phyloP scores from a whole-genome alignment of 2,888 invertebrate species.

The Dasysyrphus tricinctus region DNA sequence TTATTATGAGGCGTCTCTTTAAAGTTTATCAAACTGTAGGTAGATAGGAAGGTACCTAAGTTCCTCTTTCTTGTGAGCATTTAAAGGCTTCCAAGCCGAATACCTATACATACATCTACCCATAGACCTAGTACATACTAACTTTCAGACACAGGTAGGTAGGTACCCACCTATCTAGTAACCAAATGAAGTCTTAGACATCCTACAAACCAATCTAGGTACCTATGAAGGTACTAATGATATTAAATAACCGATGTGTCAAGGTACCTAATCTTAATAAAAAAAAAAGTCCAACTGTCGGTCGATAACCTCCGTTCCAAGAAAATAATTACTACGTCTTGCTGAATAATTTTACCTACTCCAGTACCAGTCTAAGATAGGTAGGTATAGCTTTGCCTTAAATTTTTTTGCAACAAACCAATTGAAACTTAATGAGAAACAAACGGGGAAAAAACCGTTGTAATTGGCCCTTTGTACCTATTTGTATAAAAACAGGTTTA shows the following conservation, averaged over 20 bases:
- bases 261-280: background rate
- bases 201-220: too few relatives aligned
- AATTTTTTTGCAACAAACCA: background rate
- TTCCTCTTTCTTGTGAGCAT: too few relatives aligned
- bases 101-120: too few relatives aligned
- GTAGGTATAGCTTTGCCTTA: background rate
- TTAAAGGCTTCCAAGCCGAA: background rate
- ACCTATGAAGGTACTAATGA: too few relatives aligned
- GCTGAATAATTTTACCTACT: background rate
- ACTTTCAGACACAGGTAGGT: too few relatives aligned
- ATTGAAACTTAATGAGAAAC: too few relatives aligned
- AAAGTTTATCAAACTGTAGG: too few relatives aligned
- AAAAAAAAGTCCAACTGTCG: background rate
- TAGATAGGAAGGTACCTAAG: too few relatives aligned
- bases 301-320: conserved; percentile 25
- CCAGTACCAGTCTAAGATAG: too few relatives aligned
- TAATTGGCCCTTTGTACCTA: background rate
- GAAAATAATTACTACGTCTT: conserved; percentile 4
- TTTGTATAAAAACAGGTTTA: background rate
- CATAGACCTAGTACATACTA: too few relatives aligned
- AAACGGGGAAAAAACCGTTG: too few relatives aligned
- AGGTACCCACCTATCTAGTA: background rate
- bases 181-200: background rate
- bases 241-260: background rate
- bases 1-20: too few relatives aligned